Evolutionary conservation across 1,140 invertebrate genomes (phyloP).

Genomic region (Drosophila triauraria): DNA sequence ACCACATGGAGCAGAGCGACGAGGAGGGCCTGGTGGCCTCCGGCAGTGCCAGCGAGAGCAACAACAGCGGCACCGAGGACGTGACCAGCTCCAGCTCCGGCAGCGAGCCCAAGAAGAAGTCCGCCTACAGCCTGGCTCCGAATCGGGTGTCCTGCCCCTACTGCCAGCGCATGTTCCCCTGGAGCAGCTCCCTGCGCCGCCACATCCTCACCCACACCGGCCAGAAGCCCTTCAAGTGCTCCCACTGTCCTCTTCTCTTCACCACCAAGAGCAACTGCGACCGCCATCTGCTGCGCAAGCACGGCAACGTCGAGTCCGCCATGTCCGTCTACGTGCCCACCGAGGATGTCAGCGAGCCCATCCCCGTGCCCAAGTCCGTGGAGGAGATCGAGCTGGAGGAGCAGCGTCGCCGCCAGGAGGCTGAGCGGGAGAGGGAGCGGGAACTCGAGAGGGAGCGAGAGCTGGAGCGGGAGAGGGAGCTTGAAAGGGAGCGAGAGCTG

Average conservation of each 20-base stretch:
- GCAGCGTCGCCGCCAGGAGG: conserved; percentile 69
- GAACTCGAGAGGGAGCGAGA: conserved; percentile 36
- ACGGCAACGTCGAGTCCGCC: conserved; percentile 87
- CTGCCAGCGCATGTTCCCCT: conserved; percentile 96
- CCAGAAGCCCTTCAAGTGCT: conserved; percentile 98
- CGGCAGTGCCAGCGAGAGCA: conserved; percentile 90
- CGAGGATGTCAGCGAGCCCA: conserved; percentile 82
- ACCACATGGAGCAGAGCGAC: conserved; percentile 87
- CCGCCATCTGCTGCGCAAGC: conserved; percentile 95
- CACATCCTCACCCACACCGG: conserved; percentile 98
- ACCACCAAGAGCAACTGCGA: conserved; percentile 99
- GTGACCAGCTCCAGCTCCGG: conserved; percentile 85
- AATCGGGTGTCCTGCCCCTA: conserved; percentile 96
- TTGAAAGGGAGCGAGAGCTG: conserved; percentile 45
- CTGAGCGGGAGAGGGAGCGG: conserved; percentile 44
- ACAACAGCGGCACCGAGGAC: conserved; percentile 92
- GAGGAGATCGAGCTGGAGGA: conserved; percentile 81
- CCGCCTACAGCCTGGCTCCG: conserved; percentile 97
- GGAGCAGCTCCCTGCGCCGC: conserved; percentile 96
- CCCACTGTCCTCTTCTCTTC: conserved; percentile 95
- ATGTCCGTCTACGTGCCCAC: conserved; percentile 84
- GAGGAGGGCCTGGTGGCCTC: conserved; percentile 91
- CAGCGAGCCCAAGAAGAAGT: conserved; percentile 89
- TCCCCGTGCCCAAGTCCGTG: conserved; percentile 81
- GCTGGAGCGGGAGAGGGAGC: conserved; percentile 29